phyloP scores from a whole-genome alignment of 2,888 invertebrate species.

The Penaeus monodon region DNA sequence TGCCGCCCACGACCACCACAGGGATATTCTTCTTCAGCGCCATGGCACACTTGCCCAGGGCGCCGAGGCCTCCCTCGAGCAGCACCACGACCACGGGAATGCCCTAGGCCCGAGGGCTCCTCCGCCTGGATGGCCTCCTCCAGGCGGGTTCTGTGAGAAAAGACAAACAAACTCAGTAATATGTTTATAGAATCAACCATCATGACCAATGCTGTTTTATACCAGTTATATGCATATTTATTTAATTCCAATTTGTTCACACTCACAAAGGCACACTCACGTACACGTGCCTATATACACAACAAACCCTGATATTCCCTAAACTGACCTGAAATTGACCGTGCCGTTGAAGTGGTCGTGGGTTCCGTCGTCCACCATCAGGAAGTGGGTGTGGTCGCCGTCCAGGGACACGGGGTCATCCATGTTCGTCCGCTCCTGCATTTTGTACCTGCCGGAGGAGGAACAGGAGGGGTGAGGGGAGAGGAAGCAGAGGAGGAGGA shows the following conservation, averaged over 20 bases:
- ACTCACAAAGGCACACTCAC: too few species aligned
- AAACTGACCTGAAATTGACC: constrained; percentile 63
- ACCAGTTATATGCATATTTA: too few species aligned
- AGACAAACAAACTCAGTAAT: too few species aligned
- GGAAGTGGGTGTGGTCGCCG: constrained; percentile 71
- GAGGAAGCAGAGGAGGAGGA: neutral
- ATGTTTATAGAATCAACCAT: too few species aligned
- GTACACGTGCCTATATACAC: too few species aligned
- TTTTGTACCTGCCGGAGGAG: constrained; percentile 67
- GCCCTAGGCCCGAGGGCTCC: constrained; percentile 67
- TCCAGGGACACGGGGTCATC: constrained; percentile 69
- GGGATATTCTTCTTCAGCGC: constrained; percentile 69
- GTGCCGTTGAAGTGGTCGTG: constrained; percentile 63
- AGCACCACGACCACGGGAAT: constrained; percentile 70
- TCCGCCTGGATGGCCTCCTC: constrained; percentile 32
- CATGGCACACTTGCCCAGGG: constrained; percentile 68
- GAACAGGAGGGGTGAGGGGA: neutral
- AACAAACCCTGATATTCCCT: neutral
- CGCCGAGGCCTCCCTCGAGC: constrained; percentile 70
- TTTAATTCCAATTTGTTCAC: too few species aligned
- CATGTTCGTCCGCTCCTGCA: constrained; percentile 68
- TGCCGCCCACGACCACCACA: constrained; percentile 70
- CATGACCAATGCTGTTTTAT: too few species aligned
- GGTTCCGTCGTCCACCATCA: constrained; percentile 69
- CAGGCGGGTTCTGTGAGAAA: constrained; percentile 30